Conservation (phyloP, 2,113 vertebrate species). For the Rhea pennata region DNA sequence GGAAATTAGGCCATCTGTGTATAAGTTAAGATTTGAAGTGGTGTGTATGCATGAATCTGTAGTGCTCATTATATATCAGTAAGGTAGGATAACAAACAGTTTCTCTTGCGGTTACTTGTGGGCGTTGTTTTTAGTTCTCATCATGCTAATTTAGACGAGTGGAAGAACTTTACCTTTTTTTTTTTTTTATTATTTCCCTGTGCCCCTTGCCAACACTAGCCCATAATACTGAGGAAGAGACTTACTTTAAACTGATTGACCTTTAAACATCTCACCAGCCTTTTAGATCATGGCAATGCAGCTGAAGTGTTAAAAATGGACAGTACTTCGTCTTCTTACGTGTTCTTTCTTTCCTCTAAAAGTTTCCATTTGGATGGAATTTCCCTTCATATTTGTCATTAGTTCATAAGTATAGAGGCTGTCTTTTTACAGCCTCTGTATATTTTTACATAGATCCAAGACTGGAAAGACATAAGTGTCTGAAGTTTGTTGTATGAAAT, state of each 20-base stretch:
- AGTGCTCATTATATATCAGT: background rate
- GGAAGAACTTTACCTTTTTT: background rate
- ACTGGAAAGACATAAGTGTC: background rate
- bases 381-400: background rate
- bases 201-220: background rate
- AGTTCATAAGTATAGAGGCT: background rate
- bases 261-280: background rate
- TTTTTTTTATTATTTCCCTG: background rate
- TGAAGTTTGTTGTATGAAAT: background rate
- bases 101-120: background rate
- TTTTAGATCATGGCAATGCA: background rate
- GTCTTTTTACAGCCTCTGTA: background rate
- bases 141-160: background rate
- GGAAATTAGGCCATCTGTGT: background rate
- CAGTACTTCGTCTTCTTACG: background rate
- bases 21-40: background rate
- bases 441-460: background rate
- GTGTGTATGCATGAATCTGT: background rate
- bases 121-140: background rate
- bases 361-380: background rate
- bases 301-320: background rate
- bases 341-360: background rate
- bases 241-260: background rate
- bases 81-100: background rate
- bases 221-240: background rate